Evolutionary conservation across 2,113 vertebrate genomes (phyloP).

Genomic region (Pomatorhinus ruficollis): DNA sequence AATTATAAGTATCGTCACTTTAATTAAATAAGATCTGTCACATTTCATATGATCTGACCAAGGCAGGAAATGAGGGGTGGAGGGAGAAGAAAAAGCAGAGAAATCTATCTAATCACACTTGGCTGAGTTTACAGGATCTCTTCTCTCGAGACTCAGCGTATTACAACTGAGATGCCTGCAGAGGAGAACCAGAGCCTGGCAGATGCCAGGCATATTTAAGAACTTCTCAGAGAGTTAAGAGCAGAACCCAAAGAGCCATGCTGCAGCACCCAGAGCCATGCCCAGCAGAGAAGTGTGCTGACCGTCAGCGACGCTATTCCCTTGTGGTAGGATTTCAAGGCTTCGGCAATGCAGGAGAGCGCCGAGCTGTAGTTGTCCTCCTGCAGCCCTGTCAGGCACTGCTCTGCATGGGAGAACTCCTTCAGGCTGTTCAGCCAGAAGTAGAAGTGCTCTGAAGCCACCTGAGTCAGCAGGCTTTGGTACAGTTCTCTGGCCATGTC

Average conservation of each 20-base stretch:
- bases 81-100: not conserved
- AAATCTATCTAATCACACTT: not conserved
- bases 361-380: constrained; percentile 89
- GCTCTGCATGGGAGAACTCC: constrained; percentile 95
- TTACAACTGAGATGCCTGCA: not conserved
- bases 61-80: not conserved
- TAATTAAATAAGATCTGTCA: not conserved
- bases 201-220: not conserved
- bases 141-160: not conserved
- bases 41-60: not conserved
- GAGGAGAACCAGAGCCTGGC: not conserved
- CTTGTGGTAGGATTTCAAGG: constrained; percentile 94
- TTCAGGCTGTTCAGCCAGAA: constrained; percentile 98
- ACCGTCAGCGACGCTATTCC: constrained; percentile 96
- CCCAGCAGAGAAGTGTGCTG: constrained; percentile 26
- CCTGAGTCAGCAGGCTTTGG: constrained; percentile 92
- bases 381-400: constrained; percentile 86
- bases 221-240: not conserved
- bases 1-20: not conserved
- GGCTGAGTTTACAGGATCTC: not conserved
- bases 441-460: constrained; percentile 98
- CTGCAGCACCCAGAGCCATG: not conserved
- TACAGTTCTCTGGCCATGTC: constrained; percentile 95
- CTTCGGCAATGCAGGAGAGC: constrained; percentile 90
- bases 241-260: not conserved